These are phyloP conservation scores for Gymnoscopelus microlampas DNA, from an alignment of 2,797 vertebrate genomes.

Conservation along the genomic window DNA sequence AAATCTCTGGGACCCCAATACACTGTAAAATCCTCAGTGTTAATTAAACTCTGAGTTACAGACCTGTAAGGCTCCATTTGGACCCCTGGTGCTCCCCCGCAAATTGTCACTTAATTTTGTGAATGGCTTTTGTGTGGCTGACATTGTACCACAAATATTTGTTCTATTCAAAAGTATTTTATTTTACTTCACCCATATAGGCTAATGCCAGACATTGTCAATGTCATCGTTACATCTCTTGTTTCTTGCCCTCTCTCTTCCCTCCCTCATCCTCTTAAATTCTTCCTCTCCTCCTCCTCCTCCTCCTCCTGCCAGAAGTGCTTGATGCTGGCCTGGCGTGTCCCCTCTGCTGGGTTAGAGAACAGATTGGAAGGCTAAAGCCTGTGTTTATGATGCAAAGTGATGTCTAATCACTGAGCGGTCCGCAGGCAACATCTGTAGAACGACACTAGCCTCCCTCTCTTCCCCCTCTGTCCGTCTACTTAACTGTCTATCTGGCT, in stretches of 20 bases:
- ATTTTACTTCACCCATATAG: too few species aligned
- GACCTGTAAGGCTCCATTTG: too few species aligned
- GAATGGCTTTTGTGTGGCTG: too few species aligned
- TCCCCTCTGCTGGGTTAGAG: conserved; percentile 2
- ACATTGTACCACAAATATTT: too few species aligned
- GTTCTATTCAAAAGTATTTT: too few species aligned
- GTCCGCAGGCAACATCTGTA: conserved; percentile 5
- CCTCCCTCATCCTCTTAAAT: conserved; percentile 1
- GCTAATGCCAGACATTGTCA: not conserved
- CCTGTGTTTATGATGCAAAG: conserved; percentile 4
- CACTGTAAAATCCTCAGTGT: too few species aligned
- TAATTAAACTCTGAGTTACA: too few species aligned
- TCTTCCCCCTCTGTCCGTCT: conserved; percentile 23
- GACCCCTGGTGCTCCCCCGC: too few species aligned
- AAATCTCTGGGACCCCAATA: too few species aligned
- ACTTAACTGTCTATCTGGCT: too few species aligned
- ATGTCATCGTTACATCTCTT: conserved; percentile 3
- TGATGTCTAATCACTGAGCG: conserved; percentile 21
- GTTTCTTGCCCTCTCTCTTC: conserved; percentile 5
- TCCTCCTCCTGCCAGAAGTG: not conserved
- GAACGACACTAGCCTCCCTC: conserved; percentile 27
- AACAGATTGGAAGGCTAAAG: conserved; percentile 40
- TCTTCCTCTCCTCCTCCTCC: not conserved
- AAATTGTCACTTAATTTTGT: too few species aligned
- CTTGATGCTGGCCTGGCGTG: conserved; percentile 6